Evolutionary conservation across 1,140 invertebrate genomes (phyloP).

Genomic region (Oryctes rhinoceros): DNA sequence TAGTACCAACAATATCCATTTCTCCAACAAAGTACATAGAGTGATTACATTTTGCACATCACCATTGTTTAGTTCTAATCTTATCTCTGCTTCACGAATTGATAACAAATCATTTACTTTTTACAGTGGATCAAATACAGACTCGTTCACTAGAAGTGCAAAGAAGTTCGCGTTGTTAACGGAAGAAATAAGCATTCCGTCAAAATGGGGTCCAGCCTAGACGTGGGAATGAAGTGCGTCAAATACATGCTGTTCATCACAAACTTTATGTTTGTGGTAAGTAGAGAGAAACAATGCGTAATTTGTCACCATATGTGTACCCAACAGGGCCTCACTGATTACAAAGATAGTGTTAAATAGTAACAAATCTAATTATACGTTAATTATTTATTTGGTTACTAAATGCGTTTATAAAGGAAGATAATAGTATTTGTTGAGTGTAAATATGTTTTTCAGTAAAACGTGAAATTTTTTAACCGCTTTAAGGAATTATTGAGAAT

Average conservation of each 20-base stretch:
- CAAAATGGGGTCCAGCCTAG: constrained; percentile 68
- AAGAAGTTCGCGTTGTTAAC: constrained; percentile 5
- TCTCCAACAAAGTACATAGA: background rate
- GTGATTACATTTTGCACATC: background rate
- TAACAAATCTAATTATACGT: too few relatives aligned
- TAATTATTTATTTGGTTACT: background rate
- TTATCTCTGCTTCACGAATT: constrained; percentile 24
- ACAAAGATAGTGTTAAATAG: background rate
- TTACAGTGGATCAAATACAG: constrained; percentile 10
- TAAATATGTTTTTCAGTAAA: background rate
- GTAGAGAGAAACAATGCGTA: constrained; percentile 59
- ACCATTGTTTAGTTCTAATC: constrained; percentile 15
- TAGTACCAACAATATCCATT: background rate
- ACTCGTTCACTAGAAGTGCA: constrained; percentile 1
- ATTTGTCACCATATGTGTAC: background rate
- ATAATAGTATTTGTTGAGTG: background rate
- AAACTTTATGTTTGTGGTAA: constrained; percentile 87
- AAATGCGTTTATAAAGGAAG: background rate
- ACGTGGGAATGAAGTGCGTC: constrained; percentile 79
- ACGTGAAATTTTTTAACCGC: background rate
- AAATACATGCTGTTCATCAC: constrained; percentile 85
- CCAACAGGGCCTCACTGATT: background rate
- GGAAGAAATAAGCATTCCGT: background rate
- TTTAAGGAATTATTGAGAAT: too few relatives aligned
- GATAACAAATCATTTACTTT: constrained; percentile 30